These are phyloP conservation scores for Caenorhabditis wallacei DNA, from an alignment of 2,888 invertebrate species.

Conservation along the genomic window DNA sequence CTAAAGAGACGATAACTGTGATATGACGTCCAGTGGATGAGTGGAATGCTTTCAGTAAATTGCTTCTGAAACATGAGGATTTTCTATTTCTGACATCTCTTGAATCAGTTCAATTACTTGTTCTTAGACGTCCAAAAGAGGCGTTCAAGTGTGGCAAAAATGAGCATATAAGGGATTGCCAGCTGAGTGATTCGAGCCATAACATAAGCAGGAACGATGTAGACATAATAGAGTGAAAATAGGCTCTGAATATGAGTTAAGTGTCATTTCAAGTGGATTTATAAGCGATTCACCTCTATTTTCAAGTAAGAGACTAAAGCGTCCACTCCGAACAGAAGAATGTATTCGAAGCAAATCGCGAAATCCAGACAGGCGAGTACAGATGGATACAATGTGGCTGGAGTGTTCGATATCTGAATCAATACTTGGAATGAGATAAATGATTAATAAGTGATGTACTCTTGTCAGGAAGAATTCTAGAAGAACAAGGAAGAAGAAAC, in stretches of 20 bases:
- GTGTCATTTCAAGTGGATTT: neutral
- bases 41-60: conserved; percentile 76
- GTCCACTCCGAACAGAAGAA: conserved; percentile 80
- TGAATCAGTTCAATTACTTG: conserved; percentile 28
- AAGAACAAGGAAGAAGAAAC: conserved; percentile 9
- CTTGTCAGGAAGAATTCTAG: neutral
- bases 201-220: conserved; percentile 81
- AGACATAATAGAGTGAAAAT: conserved; percentile 80
- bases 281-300: conserved; percentile 67
- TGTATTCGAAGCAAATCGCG: conserved; percentile 79
- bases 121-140: conserved; percentile 78
- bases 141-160: conserved; percentile 82
- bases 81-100: conserved; percentile 18
- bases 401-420: conserved; percentile 71
- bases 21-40: conserved; percentile 78
- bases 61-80: conserved; percentile 50
- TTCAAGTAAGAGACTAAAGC: conserved; percentile 77
- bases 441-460: neutral
- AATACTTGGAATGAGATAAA: too few relatives aligned
- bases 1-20: conserved; percentile 73
- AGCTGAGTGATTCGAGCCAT: conserved; percentile 75
- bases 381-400: conserved; percentile 80
- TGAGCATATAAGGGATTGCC: conserved; percentile 82
- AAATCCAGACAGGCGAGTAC: conserved; percentile 73
- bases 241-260: conserved; percentile 67